phyloP scores from a whole-genome alignment of 2,113 vertebrate species.

The Zootoca vivipara region DNA sequence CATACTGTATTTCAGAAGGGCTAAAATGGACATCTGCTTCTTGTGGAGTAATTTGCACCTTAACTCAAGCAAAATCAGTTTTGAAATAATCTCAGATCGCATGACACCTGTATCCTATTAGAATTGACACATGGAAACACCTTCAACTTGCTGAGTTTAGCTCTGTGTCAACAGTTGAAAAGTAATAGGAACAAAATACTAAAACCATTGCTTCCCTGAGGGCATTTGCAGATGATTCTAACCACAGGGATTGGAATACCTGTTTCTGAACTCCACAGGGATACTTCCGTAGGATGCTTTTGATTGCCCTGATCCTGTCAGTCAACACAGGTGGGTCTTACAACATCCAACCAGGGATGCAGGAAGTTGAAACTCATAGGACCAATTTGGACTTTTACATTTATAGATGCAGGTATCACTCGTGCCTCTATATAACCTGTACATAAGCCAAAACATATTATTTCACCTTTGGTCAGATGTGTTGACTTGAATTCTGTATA shows the following conservation, averaged over 20 bases:
- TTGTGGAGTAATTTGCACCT: conserved; percentile 67
- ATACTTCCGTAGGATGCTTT: conserved; percentile 11
- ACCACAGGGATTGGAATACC: background rate
- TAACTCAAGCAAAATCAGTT: conserved; percentile 67
- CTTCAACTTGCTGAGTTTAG: conserved; percentile 61
- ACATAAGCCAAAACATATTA: background rate
- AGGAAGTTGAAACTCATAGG: background rate
- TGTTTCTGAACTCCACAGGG: conserved; percentile 20
- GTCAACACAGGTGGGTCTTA: background rate
- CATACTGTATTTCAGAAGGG: conserved; percentile 51
- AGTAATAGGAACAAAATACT: conserved; percentile 38
- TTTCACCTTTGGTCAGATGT: background rate
- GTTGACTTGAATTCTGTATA: background rate
- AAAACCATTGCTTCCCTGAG: conserved; percentile 50
- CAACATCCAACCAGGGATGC: background rate
- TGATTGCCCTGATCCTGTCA: background rate
- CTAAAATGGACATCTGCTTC: conserved; percentile 70
- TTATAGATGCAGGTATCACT: background rate
- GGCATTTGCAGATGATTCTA: background rate
- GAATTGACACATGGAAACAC: conserved; percentile 72
- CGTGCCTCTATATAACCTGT: background rate
- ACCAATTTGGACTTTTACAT: background rate
- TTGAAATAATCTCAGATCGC: conserved; percentile 70
- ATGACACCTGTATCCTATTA: conserved; percentile 73
- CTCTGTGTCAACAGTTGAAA: conserved; percentile 64